A percentile compares a stretch with the other conserved stretches of the same genome.
Conservation (phyloP, 2,113 vertebrate species). For the Ameiurus melas region DNA sequence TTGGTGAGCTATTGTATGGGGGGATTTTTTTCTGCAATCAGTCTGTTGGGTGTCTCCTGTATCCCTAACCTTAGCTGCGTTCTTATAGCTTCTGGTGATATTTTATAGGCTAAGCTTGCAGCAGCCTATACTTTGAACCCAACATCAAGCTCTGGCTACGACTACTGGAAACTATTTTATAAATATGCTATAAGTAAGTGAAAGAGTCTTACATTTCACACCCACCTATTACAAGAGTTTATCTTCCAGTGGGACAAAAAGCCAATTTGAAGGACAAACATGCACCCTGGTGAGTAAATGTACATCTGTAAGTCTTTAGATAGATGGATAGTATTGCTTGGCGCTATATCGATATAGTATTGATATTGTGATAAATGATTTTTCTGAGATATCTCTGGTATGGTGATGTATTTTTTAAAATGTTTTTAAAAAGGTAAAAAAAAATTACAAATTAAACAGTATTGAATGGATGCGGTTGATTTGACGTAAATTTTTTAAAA, state of each 20-base stretch:
- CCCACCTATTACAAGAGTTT: conserved; percentile 46
- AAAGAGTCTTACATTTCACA: neutral
- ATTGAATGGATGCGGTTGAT: no score
- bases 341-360: no score
- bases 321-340: neutral
- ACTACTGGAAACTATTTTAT: neutral
- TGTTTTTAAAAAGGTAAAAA: no score
- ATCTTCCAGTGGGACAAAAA: conserved; percentile 66
- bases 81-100: neutral
- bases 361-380: no score
- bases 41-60: neutral
- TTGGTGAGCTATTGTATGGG: neutral
- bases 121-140: neutral
- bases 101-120: neutral
- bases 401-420: no score
- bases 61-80: neutral
- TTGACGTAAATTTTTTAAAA: no score
- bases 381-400: no score
- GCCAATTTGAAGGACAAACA: conserved; percentile 67
- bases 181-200: neutral
- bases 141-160: neutral
- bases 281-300: conserved; percentile 55
- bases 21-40: neutral
- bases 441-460: no score
- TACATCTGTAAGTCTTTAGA: conserved; percentile 28